Base-by-base conservation (phyloP, 2,888 invertebrate genomes). In the Plutella xylostella region DNA sequence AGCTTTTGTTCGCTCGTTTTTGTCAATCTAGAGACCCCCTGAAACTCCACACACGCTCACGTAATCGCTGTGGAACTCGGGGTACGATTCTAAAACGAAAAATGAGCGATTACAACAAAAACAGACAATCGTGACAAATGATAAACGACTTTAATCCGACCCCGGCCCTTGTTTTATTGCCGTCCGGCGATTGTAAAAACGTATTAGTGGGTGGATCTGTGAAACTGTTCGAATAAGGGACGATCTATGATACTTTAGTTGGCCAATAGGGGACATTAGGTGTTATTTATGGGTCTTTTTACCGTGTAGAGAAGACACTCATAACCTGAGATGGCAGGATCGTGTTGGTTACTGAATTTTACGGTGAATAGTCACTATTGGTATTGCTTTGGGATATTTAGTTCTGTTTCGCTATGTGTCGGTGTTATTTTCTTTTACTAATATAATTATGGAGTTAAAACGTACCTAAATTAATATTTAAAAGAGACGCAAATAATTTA, bases 21-120 rank as follows among this genome's bases (percentile, higher is more conserved):
- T n/a, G n/a, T n/a, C n/a, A n/a, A 6, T 22, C 22, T 9, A 22
- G 28, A 28, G 28, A 28, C n/a, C n/a, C 9, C 9, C 9, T 28
- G n/a, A 28, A 28, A 4, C 28, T 28, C n/a, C 28, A 4, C 1
- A 19, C 18, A 5, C 2, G 37, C 37, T 18, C 37, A 37, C 17
- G 37, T n/a, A 35, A 30, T 39, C 42, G 38, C 33, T 40, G 47
- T 42, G 42, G 45, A 77, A 74, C 66, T 70, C 72, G 72, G 78
- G 69, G 74, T 72, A 74, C 77, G 72, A 70, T 72, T 75, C 76
- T 75, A 75, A 76, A 79, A 77, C 79, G 30, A 80, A 78, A 82
- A 83, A 82, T 83, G 82, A 83, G 80, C 79, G 82, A 83, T 83
- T 80, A 79, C 76, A 67, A 77, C 80, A 82, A 82, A 80, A 82